Percentiles rank a stretch among this genome's conserved stretches.
Conservation (phyloP, 2,888 invertebrate species). For the Dorcus parallelipipedus region DNA sequence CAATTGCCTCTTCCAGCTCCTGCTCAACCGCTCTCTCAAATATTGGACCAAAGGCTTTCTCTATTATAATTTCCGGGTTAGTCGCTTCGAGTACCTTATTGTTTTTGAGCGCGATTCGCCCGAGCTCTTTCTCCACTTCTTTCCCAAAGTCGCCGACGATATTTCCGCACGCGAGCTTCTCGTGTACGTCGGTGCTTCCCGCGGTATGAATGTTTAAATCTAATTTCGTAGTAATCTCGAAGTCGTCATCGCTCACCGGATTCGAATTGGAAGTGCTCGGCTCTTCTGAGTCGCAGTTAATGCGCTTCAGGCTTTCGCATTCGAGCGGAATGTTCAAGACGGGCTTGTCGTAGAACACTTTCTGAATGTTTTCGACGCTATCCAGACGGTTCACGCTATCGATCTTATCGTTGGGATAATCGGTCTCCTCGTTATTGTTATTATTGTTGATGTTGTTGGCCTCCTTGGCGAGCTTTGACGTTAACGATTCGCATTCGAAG, state of each 20-base stretch:
- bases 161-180: constrained; percentile 35
- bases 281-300: constrained; percentile 30
- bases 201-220: constrained; percentile 11
- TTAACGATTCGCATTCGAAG: constrained; percentile 49
- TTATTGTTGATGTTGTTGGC: constrained; percentile 50
- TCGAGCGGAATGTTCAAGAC: constrained; percentile 53
- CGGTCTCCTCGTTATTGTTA: constrained; percentile 34
- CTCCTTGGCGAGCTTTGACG: constrained; percentile 40
- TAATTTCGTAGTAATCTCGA: constrained; percentile 27
- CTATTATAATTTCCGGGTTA: constrained; percentile 10
- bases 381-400: constrained; percentile 51
- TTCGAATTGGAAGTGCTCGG: constrained; percentile 34
- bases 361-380: constrained; percentile 52
- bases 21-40: constrained; percentile 35
- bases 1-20: constrained; percentile 43
- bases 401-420: constrained; percentile 39
- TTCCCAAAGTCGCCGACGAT: constrained; percentile 59
- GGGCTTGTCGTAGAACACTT: constrained; percentile 57
- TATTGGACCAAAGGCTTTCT: constrained; percentile 10
- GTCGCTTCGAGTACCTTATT: background rate
- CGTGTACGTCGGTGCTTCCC: constrained; percentile 15
- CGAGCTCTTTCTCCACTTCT: constrained; percentile 59
- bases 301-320: constrained; percentile 32
- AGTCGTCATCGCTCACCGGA: constrained; percentile 38
- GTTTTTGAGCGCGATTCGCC: constrained; percentile 43